Evolutionary conservation across 2,888 invertebrate genomes (phyloP).

Genomic region (Ophion ellenae): DNA sequence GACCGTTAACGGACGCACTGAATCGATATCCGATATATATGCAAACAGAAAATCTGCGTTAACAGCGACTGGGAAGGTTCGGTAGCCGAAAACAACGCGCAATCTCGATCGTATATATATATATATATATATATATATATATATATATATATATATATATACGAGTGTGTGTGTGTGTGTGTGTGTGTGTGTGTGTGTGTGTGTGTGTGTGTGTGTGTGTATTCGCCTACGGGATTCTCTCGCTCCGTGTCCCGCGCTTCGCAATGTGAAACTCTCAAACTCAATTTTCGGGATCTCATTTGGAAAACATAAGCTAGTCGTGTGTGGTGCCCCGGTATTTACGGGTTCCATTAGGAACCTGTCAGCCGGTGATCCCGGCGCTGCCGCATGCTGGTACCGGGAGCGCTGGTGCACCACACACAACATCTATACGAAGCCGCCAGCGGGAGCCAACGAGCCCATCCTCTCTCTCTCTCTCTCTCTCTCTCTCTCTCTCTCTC

Average conservation of each 20-base stretch:
- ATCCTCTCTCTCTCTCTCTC: no score
- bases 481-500: no score
- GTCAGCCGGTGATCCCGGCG: slow-evolving; percentile 82
- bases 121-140: neutral
- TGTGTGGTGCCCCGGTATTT: slow-evolving; percentile 76
- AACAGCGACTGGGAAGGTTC: slow-evolving; percentile 20
- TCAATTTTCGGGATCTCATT: slow-evolving; percentile 83
- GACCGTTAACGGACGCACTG: slow-evolving; percentile 2
- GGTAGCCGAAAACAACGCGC: slow-evolving; percentile 18
- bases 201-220: no score
- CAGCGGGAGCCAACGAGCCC: slow-evolving; percentile 37
- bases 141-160: no score
- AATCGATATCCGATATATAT: neutral
- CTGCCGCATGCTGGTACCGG: slow-evolving; percentile 74
- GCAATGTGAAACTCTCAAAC: slow-evolving; percentile 74
- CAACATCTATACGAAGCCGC: slow-evolving; percentile 23
- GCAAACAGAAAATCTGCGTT: slow-evolving; percentile 10
- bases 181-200: no score
- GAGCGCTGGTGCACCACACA: slow-evolving; percentile 67
- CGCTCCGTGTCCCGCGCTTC: slow-evolving; percentile 16
- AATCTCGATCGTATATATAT: slow-evolving; percentile 8
- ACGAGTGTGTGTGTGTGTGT: no score
- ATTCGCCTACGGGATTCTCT: neutral
- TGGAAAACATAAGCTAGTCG: slow-evolving; percentile 82
- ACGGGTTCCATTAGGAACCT: slow-evolving; percentile 83